A percentile compares a stretch with the other conserved stretches of the same genome.
phyloP scores from a whole-genome alignment of 1,140 invertebrate genomes.

The Habropoda laboriosa region DNA sequence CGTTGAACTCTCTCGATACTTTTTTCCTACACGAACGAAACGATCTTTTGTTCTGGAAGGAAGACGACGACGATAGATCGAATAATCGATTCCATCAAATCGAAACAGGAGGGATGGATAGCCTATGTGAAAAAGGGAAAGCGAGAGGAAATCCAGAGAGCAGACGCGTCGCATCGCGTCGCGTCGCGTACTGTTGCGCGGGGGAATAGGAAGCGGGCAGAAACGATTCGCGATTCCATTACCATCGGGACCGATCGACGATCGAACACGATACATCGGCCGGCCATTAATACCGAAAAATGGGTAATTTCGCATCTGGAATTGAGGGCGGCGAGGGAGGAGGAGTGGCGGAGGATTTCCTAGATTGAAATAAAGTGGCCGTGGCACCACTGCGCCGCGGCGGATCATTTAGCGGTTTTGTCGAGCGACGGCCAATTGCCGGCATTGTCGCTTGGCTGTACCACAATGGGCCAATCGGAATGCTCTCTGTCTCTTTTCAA shows the following conservation, averaged over 20 bases:
- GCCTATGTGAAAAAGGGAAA: constrained; percentile 25
- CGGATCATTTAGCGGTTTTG: constrained; percentile 83
- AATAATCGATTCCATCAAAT: not conserved
- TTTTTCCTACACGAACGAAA: too few relatives aligned
- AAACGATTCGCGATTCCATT: constrained; percentile 63
- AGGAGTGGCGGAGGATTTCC: constrained; percentile 74
- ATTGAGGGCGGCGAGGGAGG: constrained; percentile 59
- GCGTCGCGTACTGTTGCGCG: constrained; percentile 1
- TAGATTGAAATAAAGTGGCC: constrained; percentile 83
- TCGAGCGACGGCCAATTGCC: constrained; percentile 83
- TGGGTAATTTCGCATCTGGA: constrained; percentile 79
- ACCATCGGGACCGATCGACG: constrained; percentile 53
- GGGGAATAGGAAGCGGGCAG: constrained; percentile 39
- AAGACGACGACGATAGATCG: not conserved
- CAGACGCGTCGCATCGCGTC: not conserved
- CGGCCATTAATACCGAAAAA: constrained; percentile 78
- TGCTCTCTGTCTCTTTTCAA: constrained; percentile 77
- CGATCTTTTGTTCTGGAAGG: not conserved
- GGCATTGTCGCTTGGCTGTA: constrained; percentile 82
- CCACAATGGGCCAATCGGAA: constrained; percentile 82
- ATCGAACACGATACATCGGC: constrained; percentile 63
- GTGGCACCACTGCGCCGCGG: constrained; percentile 78
- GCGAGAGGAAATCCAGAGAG: too few relatives aligned
- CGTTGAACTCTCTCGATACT: too few relatives aligned
- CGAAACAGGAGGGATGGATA: not conserved